Evolutionary conservation across 1,140 invertebrate species (phyloP), one percentile per base, ranked within the genome.

Genomic region (Coelopa frigida): DNA sequence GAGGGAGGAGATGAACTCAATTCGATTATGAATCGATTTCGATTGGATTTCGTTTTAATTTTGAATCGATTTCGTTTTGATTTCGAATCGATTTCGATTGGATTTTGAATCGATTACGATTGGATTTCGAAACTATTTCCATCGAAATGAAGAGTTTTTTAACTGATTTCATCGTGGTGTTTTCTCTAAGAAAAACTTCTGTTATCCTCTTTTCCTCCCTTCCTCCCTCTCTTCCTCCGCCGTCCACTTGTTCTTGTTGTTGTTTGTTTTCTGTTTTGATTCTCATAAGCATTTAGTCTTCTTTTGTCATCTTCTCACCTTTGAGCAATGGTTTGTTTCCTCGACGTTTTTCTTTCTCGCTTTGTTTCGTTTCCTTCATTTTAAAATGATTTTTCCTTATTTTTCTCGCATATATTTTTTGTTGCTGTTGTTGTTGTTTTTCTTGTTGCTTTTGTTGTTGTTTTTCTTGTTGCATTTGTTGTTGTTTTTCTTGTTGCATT

Each of bases 211-310:
- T n/a, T n/a, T n/a, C n/a, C n/a, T n/a, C n/a, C n/a, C n/a, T n/a
- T n/a, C n/a, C n/a, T n/a, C n/a, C n/a, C n/a, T n/a, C n/a, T n/a
- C n/a, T n/a, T n/a, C n/a, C n/a, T n/a, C n/a, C n/a, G n/a, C n/a
- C n/a, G n/a, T 38, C 15, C 20, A n/a, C 18, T 18, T 22, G 24
- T 38, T 38, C 24, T 22, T 22, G 20, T 38, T n/a, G 36, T 20
- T 38, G 6, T 23, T 22, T 22, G 24, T 22, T 22, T 38, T 22
- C 24, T n/a, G 24, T 38, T 38, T 38, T 12, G 36, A 38, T 23
- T 22, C n/a, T 38, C 22, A 22, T 22, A 38, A 38, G 24, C 36
- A 38, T 22, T 38, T 38, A 23, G 24, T 20, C 36, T 22, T 20
- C 24, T 38, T 15, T 37, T 17, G 18, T 4, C 15, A 18, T 14